Base-by-base conservation (phyloP, 2,888 invertebrate species). In the Macrostomum cliftonense region DNA sequence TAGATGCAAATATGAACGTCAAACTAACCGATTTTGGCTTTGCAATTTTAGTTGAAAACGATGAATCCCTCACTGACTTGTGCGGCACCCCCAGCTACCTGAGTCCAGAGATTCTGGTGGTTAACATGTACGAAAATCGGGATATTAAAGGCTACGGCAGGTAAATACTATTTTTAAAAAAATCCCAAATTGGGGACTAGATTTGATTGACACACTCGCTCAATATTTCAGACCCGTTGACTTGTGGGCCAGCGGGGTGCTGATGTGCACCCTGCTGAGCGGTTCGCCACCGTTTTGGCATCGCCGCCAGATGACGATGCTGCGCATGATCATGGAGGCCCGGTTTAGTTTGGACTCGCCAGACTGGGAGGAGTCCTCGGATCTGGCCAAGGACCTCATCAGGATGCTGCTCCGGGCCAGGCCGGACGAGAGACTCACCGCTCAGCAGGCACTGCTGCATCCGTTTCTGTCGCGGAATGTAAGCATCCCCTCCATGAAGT, bases 231-330 rank as follows among this genome's bases (percentile, higher is more conserved):
- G 81, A 84, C 84, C 87, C 71, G 88, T 93, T 43, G 97, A 97
- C 71, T 77, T 91, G 84, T 95, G 93, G 91, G 91, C 93, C 11
- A 89, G 89, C 71, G 93, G 97, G 50, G 95, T 97, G 53, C 91
- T 97, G 60, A 91, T 97, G 91, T 97, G 88, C 67, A 97, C 95
- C 36, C 72, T 97, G 78, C 73, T 97, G 56, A 91, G 93, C 39
- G 97, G 97, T 12, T 95, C 91, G 68, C 97, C 97, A 21, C 97
- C 97, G 1, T 99, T 99, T 75, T 99, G 95, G 89, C 93, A 99
- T 71, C 78, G 95, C 43, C 93, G 91, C 70, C 93, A 95, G 74
- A 88, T 97, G 83, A 79, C 91, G 44, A 97, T 99, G 97, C 74
- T 99, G 61, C 77, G 97, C 52, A 88, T 89, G 70, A 99, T 99